phyloP scores from a whole-genome alignment of 2,797 vertebrate genomes.

The Chiroxiphia lanceolata region DNA sequence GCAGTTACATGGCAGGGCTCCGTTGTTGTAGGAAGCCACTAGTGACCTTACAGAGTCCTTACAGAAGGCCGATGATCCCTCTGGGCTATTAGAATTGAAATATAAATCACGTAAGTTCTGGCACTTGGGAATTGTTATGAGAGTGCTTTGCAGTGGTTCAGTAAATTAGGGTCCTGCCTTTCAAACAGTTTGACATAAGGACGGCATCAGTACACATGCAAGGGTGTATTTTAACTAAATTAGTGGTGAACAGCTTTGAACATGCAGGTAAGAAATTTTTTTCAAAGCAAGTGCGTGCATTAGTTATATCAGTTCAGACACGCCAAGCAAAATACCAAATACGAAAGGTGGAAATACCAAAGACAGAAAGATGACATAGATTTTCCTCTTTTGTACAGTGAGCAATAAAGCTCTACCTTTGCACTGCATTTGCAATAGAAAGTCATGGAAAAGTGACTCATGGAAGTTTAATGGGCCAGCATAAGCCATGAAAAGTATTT shows the following conservation, averaged over 20 bases:
- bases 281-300: background rate
- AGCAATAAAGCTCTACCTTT: slow-evolving; percentile 27
- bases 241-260: background rate
- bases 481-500: background rate
- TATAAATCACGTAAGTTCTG: background rate
- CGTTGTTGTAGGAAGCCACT: slow-evolving; percentile 84
- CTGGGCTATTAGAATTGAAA: slow-evolving; percentile 75
- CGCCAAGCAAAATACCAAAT: slow-evolving; percentile 12
- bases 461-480: background rate
- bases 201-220: background rate
- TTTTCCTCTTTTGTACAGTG: background rate
- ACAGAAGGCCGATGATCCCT: slow-evolving; percentile 83
- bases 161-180: background rate
- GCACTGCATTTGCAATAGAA: background rate
- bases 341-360: slow-evolving; percentile 41
- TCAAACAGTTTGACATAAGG: background rate
- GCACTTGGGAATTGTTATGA: background rate
- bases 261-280: background rate
- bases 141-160: background rate
- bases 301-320: slow-evolving; percentile 30
- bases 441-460: slow-evolving; percentile 32
- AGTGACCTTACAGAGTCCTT: slow-evolving; percentile 83
- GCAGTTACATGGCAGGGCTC: slow-evolving; percentile 87
- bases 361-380: slow-evolving; percentile 24
- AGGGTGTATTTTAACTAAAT: background rate